phyloP scores from a whole-genome alignment of 2,888 invertebrate genomes.

The Homarus gammarus region DNA sequence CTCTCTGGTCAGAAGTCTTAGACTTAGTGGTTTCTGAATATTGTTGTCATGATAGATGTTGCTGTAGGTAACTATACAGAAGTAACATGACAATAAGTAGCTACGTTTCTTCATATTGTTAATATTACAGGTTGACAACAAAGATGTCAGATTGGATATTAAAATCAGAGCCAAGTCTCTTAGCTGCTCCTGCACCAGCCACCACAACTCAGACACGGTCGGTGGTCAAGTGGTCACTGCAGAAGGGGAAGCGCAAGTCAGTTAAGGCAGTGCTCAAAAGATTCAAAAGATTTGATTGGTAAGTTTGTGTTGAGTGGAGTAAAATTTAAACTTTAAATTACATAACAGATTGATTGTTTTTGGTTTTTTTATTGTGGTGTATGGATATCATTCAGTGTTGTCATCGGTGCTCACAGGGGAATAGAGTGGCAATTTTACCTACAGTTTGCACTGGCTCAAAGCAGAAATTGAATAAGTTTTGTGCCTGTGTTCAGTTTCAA shows the following conservation, averaged over 20 bases:
- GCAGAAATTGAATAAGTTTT: no score
- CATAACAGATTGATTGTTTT: no score
- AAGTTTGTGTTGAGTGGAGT: background rate
- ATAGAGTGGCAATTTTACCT: no score
- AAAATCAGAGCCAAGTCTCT: background rate
- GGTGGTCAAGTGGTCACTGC: slow-evolving; percentile 47
- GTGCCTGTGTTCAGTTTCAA: no score
- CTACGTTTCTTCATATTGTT: background rate
- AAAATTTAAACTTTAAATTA: background rate
- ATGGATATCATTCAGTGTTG: no score
- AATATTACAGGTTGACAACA: slow-evolving; percentile 8
- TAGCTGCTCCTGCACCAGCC: background rate
- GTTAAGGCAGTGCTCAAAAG: slow-evolving; percentile 50
- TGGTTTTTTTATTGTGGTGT: background rate
- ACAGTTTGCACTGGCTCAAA: no score
- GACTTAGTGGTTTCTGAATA: no score
- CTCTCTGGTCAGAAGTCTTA: no score
- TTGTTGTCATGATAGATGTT: no score
- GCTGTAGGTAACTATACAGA: background rate
- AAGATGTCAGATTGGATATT: background rate
- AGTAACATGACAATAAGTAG: background rate
- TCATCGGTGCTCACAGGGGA: no score
- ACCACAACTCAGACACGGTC: slow-evolving; percentile 26
- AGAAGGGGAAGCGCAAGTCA: slow-evolving; percentile 55
- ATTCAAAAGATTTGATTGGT: slow-evolving; percentile 69